Evolutionary conservation across 2,888 invertebrate species (phyloP).

Genomic region (Sisyra nigra): DNA sequence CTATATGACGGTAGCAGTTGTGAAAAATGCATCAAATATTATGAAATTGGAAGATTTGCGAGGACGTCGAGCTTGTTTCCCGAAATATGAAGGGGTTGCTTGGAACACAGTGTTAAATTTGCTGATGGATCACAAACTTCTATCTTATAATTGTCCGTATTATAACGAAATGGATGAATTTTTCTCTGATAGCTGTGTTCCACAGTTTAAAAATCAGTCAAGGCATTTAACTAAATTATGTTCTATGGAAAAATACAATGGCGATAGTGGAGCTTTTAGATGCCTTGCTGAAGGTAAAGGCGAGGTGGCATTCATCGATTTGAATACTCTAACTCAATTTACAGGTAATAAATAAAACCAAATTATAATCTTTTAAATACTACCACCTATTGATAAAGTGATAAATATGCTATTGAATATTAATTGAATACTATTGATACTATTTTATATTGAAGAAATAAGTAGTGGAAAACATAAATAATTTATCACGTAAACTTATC

Average conservation of each 20-base stretch:
- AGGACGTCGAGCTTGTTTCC: constrained; percentile 63
- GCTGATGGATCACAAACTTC: constrained; percentile 23
- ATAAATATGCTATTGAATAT: no score
- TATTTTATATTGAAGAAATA: no score
- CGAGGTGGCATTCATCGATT: constrained; percentile 65
- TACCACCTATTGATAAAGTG: no score
- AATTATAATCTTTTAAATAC: constrained; percentile 2
- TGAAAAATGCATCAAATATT: constrained; percentile 39
- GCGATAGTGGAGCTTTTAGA: constrained; percentile 45
- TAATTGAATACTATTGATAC: no score
- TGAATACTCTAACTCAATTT: constrained; percentile 41
- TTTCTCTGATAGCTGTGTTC: constrained; percentile 52
- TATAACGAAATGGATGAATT: constrained; percentile 31
- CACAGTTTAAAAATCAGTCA: constrained; percentile 22
- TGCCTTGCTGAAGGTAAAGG: constrained; percentile 49
- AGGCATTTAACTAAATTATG: constrained; percentile 19
- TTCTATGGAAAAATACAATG: constrained; percentile 25
- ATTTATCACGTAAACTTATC: no score
- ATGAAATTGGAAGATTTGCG: constrained; percentile 42
- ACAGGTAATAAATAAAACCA: constrained; percentile 28
- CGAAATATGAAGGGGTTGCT: constrained; percentile 59
- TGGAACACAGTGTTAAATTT: constrained; percentile 41
- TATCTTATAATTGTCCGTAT: constrained; percentile 26
- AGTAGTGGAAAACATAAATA: no score
- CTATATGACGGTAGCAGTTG: constrained; percentile 50